Conservation (phyloP, 2,797 vertebrate genomes). For the Dicrostonyx torquatus region DNA sequence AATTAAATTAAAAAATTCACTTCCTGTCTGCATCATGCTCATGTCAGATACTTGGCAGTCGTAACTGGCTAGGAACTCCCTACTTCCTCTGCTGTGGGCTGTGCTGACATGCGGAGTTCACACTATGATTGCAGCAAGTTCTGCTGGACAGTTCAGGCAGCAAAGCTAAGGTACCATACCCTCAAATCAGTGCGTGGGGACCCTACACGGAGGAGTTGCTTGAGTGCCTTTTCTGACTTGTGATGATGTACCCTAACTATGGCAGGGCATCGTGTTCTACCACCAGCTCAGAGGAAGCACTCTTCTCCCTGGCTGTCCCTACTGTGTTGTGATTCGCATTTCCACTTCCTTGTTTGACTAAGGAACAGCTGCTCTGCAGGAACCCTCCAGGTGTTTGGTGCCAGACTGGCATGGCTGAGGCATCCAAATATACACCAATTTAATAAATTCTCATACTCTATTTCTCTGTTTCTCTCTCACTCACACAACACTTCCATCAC, state of each 20-base stretch:
- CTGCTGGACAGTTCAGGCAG: fast-evolving
- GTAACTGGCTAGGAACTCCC: not conserved
- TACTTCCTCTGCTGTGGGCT: no score
- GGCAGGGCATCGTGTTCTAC: no score
- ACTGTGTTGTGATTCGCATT: not conserved
- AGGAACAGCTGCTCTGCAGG: not conserved
- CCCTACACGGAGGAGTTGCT: not conserved
- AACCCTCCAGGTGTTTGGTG: not conserved
- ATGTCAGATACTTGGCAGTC: not conserved
- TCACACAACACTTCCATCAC: no score
- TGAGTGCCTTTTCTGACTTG: not conserved
- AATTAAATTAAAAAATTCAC: not conserved
- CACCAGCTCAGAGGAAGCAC: not conserved
- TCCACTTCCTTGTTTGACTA: not conserved
- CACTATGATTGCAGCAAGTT: not conserved
- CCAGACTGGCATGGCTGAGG: not conserved
- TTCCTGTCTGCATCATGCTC: not conserved
- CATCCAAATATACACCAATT: not conserved
- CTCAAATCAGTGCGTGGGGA: not conserved
- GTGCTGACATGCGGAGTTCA: not conserved
- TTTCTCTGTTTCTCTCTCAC: not conserved
- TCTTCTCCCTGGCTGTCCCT: not conserved
- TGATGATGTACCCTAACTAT: not conserved
- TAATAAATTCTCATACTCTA: not conserved
- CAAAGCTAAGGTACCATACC: not conserved